Evolutionary conservation across 2,797 vertebrate species (phyloP).

Genomic region (Oreonectes daqikongensis): DNA sequence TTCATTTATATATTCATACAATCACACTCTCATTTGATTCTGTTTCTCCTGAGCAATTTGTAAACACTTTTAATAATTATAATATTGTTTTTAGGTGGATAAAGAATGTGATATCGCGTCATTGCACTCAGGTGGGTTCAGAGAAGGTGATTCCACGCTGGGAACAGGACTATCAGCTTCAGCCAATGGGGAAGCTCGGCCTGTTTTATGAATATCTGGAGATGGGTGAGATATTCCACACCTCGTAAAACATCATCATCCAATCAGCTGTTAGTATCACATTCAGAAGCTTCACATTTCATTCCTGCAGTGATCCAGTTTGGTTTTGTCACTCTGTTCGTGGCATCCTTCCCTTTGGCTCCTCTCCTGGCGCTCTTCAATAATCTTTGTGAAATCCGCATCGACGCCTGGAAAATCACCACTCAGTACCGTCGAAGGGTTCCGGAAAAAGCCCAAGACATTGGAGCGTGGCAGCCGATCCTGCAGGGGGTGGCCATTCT

Average conservation of each 20-base stretch:
- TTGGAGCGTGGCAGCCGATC: conserved; percentile 97
- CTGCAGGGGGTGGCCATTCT: conserved; percentile 89
- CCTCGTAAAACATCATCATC: conserved; percentile 68
- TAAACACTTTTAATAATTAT: neutral
- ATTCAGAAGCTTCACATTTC: neutral
- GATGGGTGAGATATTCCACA: conserved; percentile 86
- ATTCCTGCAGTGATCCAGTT: conserved; percentile 88
- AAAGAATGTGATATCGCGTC: conserved; percentile 86
- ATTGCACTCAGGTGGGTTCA: conserved; percentile 66
- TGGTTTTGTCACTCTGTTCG: conserved; percentile 97
- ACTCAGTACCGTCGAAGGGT: conserved; percentile 94
- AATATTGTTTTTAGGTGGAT: conserved; percentile 78
- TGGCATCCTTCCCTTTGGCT: conserved; percentile 96
- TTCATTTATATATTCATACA: too few relatives aligned
- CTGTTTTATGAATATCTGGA: conserved; percentile 97
- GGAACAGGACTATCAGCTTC: conserved; percentile 92
- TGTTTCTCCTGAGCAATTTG: too few relatives aligned
- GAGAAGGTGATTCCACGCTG: conserved; percentile 84
- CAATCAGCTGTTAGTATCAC: neutral
- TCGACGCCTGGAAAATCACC: conserved; percentile 97
- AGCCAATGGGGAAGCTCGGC: conserved; percentile 92
- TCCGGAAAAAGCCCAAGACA: conserved; percentile 93
- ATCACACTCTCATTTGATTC: too few relatives aligned
- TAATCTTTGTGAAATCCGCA: conserved; percentile 92
- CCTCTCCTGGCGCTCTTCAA: conserved; percentile 94